Base-by-base conservation (phyloP, 2,113 vertebrate genomes). In the Marcusenius ussheri region DNA sequence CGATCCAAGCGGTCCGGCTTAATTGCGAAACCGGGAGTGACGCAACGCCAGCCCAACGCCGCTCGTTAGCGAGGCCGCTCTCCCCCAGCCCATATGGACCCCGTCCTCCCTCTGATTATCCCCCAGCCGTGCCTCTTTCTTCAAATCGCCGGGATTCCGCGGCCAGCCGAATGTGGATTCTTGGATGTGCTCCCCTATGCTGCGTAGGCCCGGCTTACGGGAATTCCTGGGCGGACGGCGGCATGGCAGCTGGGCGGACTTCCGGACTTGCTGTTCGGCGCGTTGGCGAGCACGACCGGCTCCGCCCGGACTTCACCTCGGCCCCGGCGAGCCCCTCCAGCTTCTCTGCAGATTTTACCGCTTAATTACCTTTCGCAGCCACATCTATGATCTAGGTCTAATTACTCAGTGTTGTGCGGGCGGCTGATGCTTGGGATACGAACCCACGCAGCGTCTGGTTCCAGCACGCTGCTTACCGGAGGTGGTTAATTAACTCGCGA, bases 341-440 rank as follows among this genome's bases (percentile, higher is more conserved):
- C 88, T 53, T 89, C 88, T 91, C 85, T 88, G 88, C 45, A 89
- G 91, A 88, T 87, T 88, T 88, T 70, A 83, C 21, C 13, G 42
- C 74, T 89, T 92, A 80, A 80, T 84, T 84, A 84, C 83, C 83
- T 84, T 84, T 24, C 45, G 19, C 19, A 24, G 35, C 83, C 42
- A 47, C 19, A 84, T 45, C 83, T 84, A 47, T 46, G 83, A 42
- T 80, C 74, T 80, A 80, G 74, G 74, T 19, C 89, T 90, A 91
- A 91, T 91, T 92, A 90, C 90, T 90, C 88, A 88, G 51, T 88
- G 85, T 90, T 88, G 47, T 66, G 56, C 42, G 2, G 87, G 39
- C 24, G 58, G 87, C 42, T 24, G 87, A n/a, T 11, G 27, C 62
- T 31, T 17, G 24, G 66, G 11, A 42, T 62, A n/a, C 21, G 19